Evolutionary conservation across 2,888 invertebrate genomes (phyloP).

Genomic region (Perizoma affinitatum): DNA sequence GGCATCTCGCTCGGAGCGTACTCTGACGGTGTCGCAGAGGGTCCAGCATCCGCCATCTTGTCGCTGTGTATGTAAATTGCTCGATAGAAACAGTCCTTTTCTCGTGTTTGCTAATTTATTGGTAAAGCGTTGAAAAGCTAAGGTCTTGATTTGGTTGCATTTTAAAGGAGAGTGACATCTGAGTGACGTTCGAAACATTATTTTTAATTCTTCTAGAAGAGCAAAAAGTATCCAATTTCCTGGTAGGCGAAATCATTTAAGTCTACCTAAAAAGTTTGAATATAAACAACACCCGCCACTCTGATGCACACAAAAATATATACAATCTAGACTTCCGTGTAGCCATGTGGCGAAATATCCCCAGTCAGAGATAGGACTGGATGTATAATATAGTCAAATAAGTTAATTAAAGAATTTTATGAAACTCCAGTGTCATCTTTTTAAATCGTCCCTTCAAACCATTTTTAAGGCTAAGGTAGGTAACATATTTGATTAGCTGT

Average conservation of each 20-base stretch:
- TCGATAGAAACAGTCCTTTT: slow-evolving; percentile 60
- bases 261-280: neutral
- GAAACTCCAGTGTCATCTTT: too few relatives aligned
- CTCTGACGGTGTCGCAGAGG: slow-evolving; percentile 44
- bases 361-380: too few relatives aligned
- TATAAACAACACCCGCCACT: too few relatives aligned
- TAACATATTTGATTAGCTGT: too few relatives aligned
- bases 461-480: too few relatives aligned
- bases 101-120: slow-evolving; percentile 19
- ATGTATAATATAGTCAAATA: too few relatives aligned
- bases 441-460: too few relatives aligned
- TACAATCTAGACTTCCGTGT: too few relatives aligned
- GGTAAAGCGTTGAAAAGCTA: slow-evolving; percentile 29
- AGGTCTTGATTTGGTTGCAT: slow-evolving; percentile 49
- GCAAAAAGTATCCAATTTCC: slow-evolving; percentile 3
- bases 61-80: slow-evolving; percentile 23
- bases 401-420: too few relatives aligned
- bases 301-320: too few relatives aligned
- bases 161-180: slow-evolving; percentile 49
- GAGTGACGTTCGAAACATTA: slow-evolving; percentile 33
- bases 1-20: slow-evolving; percentile 48
- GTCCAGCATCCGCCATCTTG: slow-evolving; percentile 51
- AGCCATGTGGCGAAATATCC: too few relatives aligned
- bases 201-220: slow-evolving; percentile 29
- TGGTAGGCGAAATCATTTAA: neutral